Evolutionary conservation across 2,113 vertebrate species (phyloP).

Genomic region (Myodes glareolus): DNA sequence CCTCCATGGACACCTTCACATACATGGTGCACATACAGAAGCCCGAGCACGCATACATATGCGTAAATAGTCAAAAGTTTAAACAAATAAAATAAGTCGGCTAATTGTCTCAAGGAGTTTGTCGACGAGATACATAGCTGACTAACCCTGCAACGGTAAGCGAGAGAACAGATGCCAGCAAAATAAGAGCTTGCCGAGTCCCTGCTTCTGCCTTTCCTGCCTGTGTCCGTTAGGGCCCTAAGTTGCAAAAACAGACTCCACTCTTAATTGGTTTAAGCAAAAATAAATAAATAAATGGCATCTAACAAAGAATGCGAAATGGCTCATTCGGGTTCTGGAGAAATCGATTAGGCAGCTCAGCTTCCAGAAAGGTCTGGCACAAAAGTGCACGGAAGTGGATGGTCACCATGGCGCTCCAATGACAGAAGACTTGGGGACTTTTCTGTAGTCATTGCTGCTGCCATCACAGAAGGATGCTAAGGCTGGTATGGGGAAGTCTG

Average conservation of each 20-base stretch:
- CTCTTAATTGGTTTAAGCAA: neutral
- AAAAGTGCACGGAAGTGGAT: fast-evolving
- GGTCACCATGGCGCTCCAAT: neutral
- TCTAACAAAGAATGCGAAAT: neutral
- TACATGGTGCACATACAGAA: neutral
- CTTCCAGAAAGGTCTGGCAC: neutral
- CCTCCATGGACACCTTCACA: neutral
- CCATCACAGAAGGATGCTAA: neutral
- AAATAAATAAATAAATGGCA: neutral
- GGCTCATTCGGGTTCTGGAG: neutral
- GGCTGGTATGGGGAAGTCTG: fast-evolving
- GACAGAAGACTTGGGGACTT: neutral
- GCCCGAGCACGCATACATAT: neutral
- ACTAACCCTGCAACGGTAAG: neutral
- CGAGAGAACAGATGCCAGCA: neutral
- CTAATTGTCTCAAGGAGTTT: neutral
- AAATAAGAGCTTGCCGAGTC: neutral
- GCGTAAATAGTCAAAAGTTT: neutral
- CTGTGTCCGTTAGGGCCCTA: neutral
- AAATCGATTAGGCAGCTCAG: neutral
- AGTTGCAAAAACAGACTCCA: neutral
- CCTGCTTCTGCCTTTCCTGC: neutral
- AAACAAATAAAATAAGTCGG: neutral
- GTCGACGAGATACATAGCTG: too few relatives aligned
- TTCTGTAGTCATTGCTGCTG: neutral